Conservation (phyloP, 1,140 invertebrate genomes). For the Hydropsyche tenuis region DNA sequence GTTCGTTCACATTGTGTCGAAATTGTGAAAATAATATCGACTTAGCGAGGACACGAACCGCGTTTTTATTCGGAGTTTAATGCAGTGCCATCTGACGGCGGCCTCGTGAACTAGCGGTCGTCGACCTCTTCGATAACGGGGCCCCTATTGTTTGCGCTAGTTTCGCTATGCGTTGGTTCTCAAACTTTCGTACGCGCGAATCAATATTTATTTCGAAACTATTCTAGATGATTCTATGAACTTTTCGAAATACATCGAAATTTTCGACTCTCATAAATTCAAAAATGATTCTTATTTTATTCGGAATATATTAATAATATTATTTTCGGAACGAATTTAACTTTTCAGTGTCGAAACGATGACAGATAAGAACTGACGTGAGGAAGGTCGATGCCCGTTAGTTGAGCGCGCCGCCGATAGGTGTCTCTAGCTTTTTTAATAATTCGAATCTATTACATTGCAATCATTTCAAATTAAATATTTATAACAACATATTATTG, state of each 20-base stretch:
- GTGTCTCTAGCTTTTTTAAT: slow-evolving; percentile 14
- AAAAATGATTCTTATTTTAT: too few relatives aligned
- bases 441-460: neutral
- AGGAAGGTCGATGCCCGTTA: slow-evolving; percentile 25
- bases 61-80: neutral
- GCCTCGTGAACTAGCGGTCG: slow-evolving; percentile 27
- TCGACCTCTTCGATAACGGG: slow-evolving; percentile 31
- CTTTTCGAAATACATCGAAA: too few relatives aligned
- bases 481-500: neutral
- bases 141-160: slow-evolving; percentile 5
- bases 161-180: neutral
- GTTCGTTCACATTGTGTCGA: too few relatives aligned
- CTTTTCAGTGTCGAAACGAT: neutral
- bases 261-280: too few relatives aligned
- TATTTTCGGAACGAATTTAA: neutral
- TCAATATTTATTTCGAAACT: neutral
- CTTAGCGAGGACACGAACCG: slow-evolving; percentile 27
- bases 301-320: neutral
- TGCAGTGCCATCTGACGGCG: slow-evolving; percentile 17
- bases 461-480: neutral
- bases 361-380: neutral
- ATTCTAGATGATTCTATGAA: neutral
- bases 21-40: neutral
- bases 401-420: slow-evolving; percentile 30
- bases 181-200: too few relatives aligned